Percentiles rank a stretch among this genome's conserved stretches.
Conservation (phyloP, 2,113 vertebrate genomes). For the Balaenoptera acutorostrata region DNA sequence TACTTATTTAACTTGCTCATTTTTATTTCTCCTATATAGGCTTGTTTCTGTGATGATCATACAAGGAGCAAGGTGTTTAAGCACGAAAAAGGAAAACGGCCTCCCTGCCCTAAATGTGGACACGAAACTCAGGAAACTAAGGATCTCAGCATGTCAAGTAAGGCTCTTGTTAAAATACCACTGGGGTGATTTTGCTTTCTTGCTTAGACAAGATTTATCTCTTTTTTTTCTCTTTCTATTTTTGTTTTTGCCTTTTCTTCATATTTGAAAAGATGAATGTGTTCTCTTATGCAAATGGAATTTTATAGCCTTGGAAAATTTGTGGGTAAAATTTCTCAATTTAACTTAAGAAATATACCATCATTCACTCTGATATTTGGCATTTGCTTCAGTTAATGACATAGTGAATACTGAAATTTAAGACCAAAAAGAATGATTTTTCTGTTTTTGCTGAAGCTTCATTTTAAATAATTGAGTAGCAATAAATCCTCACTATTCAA, state of each 20-base stretch:
- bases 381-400: neutral
- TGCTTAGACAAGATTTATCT: neutral
- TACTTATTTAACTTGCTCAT: neutral
- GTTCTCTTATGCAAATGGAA: neutral
- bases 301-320: constrained; percentile 27
- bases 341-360: neutral
- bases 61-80: constrained; percentile 98
- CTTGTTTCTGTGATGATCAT: constrained; percentile 97
- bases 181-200: neutral
- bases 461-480: constrained; percentile 1
- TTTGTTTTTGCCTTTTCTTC: neutral
- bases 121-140: constrained; percentile 98
- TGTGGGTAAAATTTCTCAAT: neutral
- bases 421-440: neutral
- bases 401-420: constrained; percentile 32
- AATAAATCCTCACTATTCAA: neutral
- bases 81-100: constrained; percentile 95
- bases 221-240: neutral
- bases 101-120: constrained; percentile 97
- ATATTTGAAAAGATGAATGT: neutral
- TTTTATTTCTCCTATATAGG: constrained; percentile 77
- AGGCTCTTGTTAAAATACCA: constrained; percentile 67
- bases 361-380: constrained; percentile 25
- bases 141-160: constrained; percentile 99
- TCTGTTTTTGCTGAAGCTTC: neutral